A percentile compares a stretch with the other conserved stretches of the same genome.
phyloP scores from a whole-genome alignment of 37 sponge, comb jelly and placozoan genomes.

The Bolinopsis microptera region DNA sequence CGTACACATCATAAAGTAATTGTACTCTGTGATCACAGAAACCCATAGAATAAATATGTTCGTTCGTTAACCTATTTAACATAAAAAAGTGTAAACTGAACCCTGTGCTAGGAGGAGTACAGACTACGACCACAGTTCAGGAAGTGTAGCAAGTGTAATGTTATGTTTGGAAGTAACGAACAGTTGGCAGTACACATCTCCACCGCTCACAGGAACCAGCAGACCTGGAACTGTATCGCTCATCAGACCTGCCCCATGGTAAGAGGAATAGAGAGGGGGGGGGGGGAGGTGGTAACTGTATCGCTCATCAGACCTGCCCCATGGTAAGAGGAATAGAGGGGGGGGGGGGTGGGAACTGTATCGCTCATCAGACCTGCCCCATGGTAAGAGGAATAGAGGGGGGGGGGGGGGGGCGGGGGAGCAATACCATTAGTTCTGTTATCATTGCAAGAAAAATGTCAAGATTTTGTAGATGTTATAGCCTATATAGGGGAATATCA shows the following conservation, averaged over 20 bases:
- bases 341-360: background rate
- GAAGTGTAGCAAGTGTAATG: conserved; percentile 30
- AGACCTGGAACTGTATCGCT: conserved; percentile 50
- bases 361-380: conserved; percentile 41
- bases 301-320: conserved; percentile 41
- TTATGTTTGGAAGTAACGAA: conserved; percentile 43
- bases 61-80: no score
- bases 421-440: no score
- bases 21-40: no score
- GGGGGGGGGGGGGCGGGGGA: background rate
- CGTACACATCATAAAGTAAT: no score
- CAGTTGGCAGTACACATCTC: conserved; percentile 18
- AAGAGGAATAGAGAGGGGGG: background rate
- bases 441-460: no score
- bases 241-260: conserved; percentile 53
- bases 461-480: no score
- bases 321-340: conserved; percentile 57
- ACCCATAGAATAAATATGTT: no score
- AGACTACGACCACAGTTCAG: conserved; percentile 30
- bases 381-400: conserved; percentile 33
- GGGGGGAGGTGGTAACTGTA: no score
- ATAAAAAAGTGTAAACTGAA: no score
- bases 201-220: conserved; percentile 1
- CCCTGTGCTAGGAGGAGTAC: conserved; percentile 66
- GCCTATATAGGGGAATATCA: no score